Base-by-base conservation (phyloP, 1,140 invertebrate genomes). In the Cydia pomonella region DNA sequence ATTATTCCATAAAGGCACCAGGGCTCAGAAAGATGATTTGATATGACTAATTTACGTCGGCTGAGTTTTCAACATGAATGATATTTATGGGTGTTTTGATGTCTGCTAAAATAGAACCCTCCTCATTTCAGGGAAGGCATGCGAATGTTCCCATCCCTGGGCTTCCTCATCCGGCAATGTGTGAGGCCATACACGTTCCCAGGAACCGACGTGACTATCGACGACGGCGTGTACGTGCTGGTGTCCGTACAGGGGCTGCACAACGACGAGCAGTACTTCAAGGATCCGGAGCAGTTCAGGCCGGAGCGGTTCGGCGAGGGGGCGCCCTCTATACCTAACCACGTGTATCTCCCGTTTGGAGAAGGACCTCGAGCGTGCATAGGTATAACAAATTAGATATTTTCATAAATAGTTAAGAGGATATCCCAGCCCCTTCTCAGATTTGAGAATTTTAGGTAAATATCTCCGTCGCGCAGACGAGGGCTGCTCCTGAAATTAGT, bases 241-340 rank as follows among this genome's bases (percentile, higher is more conserved):
- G 80, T 93, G 41, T 82, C 84, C 1, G 12, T 87, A 3, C 92
- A 87, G 73, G 81, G 78, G 1, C 82, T 94, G 41, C 94, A 94
- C 41, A 91, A 86, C 10, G 92, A 95, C 84, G 83, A 91, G 6
- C 76, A 84, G 9, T 80, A 93, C 63, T 94, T 91, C 80, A 87
- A 88, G 0, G 79, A 94, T 12, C 94, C 94, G 0, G 81, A 90
- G 12, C 75, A 76, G 7, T 95, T 94, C 76, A 80, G 92, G 77
- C 94, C 94, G 0, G 93, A 94, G 53, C 77, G 94, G 59, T 95
- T 94, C 62, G 75, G 74, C 12, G 79, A 84, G 3, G 88, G 93
- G 47, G 78, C 80, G 9, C 53, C 53, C 38, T 76, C 76, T 9
- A 80, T 94, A 53, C 90, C 86, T 76, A 88, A 78, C 2, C 94